These are phyloP conservation scores for Gallirallus australis DNA, from an alignment of 2,797 vertebrate genomes.

Conservation along the genomic window DNA sequence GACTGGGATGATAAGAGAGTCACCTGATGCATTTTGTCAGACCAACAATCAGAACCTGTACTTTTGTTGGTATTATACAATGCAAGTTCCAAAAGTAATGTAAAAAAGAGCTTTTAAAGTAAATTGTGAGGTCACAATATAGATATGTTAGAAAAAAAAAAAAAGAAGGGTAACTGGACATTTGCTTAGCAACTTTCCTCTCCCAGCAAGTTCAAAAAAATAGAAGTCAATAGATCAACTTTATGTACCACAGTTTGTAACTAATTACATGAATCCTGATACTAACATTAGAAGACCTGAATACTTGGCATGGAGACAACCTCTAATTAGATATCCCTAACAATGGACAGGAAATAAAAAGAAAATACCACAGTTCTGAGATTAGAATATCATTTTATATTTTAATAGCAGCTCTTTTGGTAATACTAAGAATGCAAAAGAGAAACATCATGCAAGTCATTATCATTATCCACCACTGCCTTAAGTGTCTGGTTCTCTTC, in stretches of 20 bases:
- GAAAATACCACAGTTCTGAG: constrained; percentile 7
- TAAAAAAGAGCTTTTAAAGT: neutral
- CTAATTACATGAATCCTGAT: neutral
- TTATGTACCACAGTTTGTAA: neutral
- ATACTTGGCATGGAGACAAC: constrained; percentile 1
- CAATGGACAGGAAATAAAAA: constrained; percentile 5
- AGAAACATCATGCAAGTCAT: neutral
- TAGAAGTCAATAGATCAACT: neutral
- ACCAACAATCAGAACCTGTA: neutral
- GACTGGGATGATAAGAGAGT: neutral
- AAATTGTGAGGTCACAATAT: neutral
- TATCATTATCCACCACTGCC: constrained; percentile 4
- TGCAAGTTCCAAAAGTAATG: neutral
- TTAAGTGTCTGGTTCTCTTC: constrained; percentile 41
- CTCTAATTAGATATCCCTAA: constrained; percentile 11
- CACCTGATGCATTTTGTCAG: neutral
- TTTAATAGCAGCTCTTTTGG: constrained; percentile 19
- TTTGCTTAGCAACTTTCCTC: neutral
- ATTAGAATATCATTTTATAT: constrained; percentile 22
- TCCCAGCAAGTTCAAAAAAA: neutral
- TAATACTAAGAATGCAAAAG: constrained; percentile 19
- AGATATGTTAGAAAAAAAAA: neutral
- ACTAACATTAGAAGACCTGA: neutral
- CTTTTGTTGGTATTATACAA: neutral
- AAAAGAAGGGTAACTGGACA: neutral